Evolutionary conservation across 2,113 vertebrate species (phyloP).

Genomic region (Phyllopteryx taeniolatus): DNA sequence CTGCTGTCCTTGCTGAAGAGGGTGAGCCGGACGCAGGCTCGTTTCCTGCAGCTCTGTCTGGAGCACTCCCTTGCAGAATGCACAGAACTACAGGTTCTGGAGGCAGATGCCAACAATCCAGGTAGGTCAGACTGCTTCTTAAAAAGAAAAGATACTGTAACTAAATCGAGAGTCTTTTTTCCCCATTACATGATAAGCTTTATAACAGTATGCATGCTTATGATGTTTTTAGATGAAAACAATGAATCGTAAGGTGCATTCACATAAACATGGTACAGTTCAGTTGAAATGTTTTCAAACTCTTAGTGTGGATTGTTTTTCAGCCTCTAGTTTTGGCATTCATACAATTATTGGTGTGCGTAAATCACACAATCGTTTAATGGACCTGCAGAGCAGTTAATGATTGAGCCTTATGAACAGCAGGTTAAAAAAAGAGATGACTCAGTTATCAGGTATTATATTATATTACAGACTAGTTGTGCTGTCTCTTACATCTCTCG

Average conservation of each 20-base stretch:
- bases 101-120: slow-evolving; percentile 94
- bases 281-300: neutral
- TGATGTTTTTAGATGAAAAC: neutral
- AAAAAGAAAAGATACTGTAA: neutral
- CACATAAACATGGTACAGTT: neutral
- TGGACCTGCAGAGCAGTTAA: neutral
- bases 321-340: neutral
- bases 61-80: slow-evolving; percentile 96
- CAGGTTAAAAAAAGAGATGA: no score
- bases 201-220: neutral
- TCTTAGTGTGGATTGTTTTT: neutral
- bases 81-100: slow-evolving; percentile 91
- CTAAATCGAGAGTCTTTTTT: neutral
- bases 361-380: neutral
- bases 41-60: slow-evolving; percentile 96
- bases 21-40: slow-evolving; percentile 94
- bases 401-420: neutral
- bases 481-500: neutral
- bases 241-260: neutral
- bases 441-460: neutral
- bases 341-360: neutral
- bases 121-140: slow-evolving; percentile 75
- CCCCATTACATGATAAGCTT: neutral
- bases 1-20: slow-evolving; percentile 92
- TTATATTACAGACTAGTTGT: neutral